phyloP scores from a whole-genome alignment of 2,888 invertebrate species.

The Alcis repandata region DNA sequence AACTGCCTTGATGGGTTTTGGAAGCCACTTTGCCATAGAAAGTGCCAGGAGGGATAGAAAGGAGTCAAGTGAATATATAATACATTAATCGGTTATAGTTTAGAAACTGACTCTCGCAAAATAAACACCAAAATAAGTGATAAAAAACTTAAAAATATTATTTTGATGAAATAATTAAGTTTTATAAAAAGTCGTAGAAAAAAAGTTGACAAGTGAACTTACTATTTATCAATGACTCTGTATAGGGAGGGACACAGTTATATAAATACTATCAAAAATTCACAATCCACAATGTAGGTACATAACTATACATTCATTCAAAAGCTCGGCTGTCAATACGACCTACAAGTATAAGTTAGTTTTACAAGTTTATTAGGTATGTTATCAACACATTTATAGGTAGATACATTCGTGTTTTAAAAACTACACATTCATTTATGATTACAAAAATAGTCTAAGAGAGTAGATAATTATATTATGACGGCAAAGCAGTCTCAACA shows the following conservation, averaged over 20 bases:
- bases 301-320: constrained; percentile 1
- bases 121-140: too few species aligned
- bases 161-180: too few species aligned
- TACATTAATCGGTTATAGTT: too few species aligned
- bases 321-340: constrained; percentile 14
- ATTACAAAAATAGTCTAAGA: not conserved
- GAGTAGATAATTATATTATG: not conserved
- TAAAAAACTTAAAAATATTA: too few species aligned
- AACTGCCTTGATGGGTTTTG: too few species aligned
- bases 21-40: too few species aligned
- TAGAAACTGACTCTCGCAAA: too few species aligned
- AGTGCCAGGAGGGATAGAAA: too few species aligned
- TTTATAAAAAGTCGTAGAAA: too few species aligned
- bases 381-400: not conserved
- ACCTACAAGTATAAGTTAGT: constrained; percentile 14
- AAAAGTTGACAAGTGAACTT: too few species aligned
- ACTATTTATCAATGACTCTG: too few species aligned
- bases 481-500: constrained; percentile 7
- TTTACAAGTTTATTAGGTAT: not conserved
- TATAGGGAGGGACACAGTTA: not conserved
- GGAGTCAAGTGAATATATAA: too few species aligned
- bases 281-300: not conserved
- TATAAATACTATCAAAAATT: constrained; percentile 26
- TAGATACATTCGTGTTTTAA: not conserved
- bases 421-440: not conserved